Conservation (phyloP, 2,797 vertebrate genomes). For the Podarcis siculus region DNA sequence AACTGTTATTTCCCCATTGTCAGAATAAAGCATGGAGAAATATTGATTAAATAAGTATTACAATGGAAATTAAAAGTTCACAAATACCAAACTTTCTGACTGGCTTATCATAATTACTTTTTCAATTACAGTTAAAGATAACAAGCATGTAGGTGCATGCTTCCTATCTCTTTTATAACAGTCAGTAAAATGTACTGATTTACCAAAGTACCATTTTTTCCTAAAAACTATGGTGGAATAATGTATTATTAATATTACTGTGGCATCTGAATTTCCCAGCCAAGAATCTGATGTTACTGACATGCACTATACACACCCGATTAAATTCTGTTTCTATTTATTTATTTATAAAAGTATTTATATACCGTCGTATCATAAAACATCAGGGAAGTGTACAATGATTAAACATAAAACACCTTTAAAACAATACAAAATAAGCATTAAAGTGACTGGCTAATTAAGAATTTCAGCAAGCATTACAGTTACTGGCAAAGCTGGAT, state of each 20-base stretch:
- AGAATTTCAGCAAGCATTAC: neutral
- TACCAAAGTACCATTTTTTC: neutral
- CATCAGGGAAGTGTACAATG: no score
- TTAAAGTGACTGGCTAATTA: no score
- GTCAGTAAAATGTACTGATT: neutral
- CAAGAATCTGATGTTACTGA: neutral
- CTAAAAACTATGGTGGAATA: constrained; percentile 17
- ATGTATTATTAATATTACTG: constrained; percentile 3
- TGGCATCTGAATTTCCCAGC: neutral
- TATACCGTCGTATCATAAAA: no score
- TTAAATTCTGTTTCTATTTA: neutral
- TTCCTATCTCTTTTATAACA: neutral
- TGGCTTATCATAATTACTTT: neutral
- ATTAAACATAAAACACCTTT: no score
- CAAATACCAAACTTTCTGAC: neutral
- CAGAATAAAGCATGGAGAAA: neutral
- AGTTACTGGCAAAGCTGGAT: neutral
- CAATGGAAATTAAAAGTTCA: neutral
- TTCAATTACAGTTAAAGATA: neutral
- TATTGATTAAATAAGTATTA: neutral
- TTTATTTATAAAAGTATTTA: no score
- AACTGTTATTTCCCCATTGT: neutral
- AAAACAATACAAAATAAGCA: no score
- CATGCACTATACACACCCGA: neutral
- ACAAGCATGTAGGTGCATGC: constrained; percentile 2